Evolutionary conservation across 1,140 invertebrate genomes (phyloP).

Genomic region (Atta cephalotes): DNA sequence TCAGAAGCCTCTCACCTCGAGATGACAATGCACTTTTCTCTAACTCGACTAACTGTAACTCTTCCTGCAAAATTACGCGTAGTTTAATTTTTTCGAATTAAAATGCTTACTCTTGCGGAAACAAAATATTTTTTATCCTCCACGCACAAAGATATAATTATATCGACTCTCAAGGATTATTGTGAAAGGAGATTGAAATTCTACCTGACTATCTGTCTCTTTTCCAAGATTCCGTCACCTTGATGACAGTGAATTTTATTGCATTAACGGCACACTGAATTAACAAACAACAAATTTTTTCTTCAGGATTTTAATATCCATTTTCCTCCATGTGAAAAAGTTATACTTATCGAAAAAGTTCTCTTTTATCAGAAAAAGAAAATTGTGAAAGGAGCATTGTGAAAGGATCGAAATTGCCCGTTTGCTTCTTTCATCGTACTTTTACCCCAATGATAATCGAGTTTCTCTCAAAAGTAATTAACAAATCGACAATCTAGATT

Average conservation of each 20-base stretch:
- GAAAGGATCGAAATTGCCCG: conserved; percentile 34
- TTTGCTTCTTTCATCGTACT: conserved; percentile 10
- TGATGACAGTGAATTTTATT: neutral
- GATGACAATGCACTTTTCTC: conserved; percentile 31
- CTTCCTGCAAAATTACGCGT: conserved; percentile 5
- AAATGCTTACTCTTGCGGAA: conserved; percentile 26
- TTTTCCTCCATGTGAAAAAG: neutral
- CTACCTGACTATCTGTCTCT: neutral
- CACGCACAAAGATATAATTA: conserved; percentile 6
- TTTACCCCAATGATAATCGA: conserved; percentile 6
- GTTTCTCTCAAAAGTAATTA: conserved; percentile 46
- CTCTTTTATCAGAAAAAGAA: neutral
- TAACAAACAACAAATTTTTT: neutral
- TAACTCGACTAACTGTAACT: conserved; percentile 19
- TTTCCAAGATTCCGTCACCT: neutral
- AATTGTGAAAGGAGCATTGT: conserved; percentile 18
- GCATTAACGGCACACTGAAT: neutral
- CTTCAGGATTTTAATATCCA: neutral
- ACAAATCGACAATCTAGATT: conserved; percentile 9
- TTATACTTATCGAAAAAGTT: neutral
- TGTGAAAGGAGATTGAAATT: conserved; percentile 60
- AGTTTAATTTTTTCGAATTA: conserved; percentile 17
- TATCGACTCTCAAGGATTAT: conserved; percentile 47
- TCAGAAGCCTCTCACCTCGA: neutral
- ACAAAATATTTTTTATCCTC: neutral